Evolutionary conservation across 2,113 vertebrate genomes (phyloP), one percentile per base, ranked within the genome.

Genomic region (Fregata magnificens): DNA sequence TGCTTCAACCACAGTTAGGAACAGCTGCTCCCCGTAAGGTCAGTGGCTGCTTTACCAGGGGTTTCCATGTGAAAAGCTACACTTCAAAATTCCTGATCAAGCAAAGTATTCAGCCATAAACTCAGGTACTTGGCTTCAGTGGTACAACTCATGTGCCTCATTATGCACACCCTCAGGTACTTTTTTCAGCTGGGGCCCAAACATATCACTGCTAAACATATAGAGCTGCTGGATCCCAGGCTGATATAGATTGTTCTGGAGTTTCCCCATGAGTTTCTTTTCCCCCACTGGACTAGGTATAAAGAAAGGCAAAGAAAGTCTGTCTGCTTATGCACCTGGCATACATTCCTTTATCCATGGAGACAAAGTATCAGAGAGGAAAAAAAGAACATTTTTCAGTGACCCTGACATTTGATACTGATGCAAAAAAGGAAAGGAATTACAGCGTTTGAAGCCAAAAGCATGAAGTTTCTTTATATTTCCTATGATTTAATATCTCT

Each of bases 361-460:
- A 93, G 88, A 97, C 94, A 93, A 93, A 93, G 78, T 93, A 95
- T 93, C 94, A 66, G 66, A 94, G 86, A 63, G 40, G 22, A 66
- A 91, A 91, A 47, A 88, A 93, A 73, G 65, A 90, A 38, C 71
- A 76, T 96, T 97, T 94, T 96, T 88, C 93, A 95, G 92, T 78
- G 88, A 95, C 94, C 96, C 94, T 97, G 97, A 96, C 87, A 96
- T 88, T 92, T 93, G 94, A 96, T 96, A 96, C 78, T 86, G 86
- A 96, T 92, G 92, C 72, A 86, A 95, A 96, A 92, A 92, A 93
- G 62, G 59, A 96, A 90, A 96, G 82, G 87, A 95, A 88, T 81
- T 78, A 58, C 63, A 42, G 71, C 4, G 5, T 77, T 87, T 67
- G 85, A 86, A 94, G 92, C 53, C 77, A 78, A 88, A 97, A 92